These are phyloP conservation scores for Rhineura floridana DNA, from an alignment of 2,113 vertebrate genomes.

Conservation along the genomic window DNA sequence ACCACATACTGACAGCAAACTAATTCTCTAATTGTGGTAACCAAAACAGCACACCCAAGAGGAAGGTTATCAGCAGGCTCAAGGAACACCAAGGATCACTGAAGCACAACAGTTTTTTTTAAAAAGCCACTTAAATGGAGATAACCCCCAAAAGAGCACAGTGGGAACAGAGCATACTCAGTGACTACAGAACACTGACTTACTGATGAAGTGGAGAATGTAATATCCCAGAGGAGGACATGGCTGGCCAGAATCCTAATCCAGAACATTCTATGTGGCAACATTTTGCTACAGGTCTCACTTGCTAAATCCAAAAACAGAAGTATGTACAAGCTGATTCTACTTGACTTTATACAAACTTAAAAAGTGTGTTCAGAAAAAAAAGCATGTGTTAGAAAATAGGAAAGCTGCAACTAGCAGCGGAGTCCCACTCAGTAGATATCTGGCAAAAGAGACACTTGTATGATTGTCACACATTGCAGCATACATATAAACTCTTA, in stretches of 20 bases:
- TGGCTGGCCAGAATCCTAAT: not conserved
- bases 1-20: not conserved
- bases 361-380: not conserved
- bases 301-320: not conserved
- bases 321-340: not conserved
- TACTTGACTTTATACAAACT: not conserved
- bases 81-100: too few species aligned
- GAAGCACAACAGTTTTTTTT: too few species aligned
- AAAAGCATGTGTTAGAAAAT: not conserved
- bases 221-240: not conserved
- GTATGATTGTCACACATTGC: not conserved
- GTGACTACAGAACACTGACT: not conserved
- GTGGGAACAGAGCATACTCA: too few species aligned
- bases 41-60: not conserved
- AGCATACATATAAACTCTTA: not conserved
- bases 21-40: not conserved
- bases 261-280: too few species aligned
- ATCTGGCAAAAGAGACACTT: not conserved
- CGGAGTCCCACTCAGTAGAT: not conserved
- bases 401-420: not conserved
- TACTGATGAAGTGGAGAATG: not conserved
- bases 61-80: not conserved
- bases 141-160: not conserved
- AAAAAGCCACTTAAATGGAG: not conserved
- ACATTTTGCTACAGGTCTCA: too few species aligned